phyloP scores from a whole-genome alignment of 2,888 invertebrate species.

The Yponomeuta sedellus region DNA sequence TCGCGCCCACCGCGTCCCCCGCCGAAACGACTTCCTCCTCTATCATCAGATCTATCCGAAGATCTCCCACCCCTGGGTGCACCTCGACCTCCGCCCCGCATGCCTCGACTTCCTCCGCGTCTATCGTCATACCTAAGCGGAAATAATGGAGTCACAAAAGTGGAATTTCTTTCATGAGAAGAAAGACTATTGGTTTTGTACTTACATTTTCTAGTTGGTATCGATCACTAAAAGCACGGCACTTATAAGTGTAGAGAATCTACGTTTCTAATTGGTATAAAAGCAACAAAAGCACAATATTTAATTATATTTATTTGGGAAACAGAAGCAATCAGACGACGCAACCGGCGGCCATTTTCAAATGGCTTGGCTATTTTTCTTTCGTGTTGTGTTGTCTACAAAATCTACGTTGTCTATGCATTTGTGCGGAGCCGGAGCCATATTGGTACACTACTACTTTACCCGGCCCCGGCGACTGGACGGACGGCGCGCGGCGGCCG shows the following conservation, averaged over 20 bases:
- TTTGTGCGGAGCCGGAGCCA: too few species aligned
- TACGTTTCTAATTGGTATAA: not conserved
- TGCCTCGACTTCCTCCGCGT: slow-evolving; percentile 65
- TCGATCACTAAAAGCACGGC: not conserved
- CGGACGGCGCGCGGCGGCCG: too few species aligned
- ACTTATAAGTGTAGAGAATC: not conserved
- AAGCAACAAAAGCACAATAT: not conserved
- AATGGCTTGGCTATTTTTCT: not conserved
- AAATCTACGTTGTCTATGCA: too few species aligned
- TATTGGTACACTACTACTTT: too few species aligned
- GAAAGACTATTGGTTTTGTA: not conserved
- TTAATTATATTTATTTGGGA: not conserved
- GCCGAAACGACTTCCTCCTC: slow-evolving; percentile 24
- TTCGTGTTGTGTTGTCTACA: not conserved
- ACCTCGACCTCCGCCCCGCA: slow-evolving; percentile 62
- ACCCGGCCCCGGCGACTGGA: too few species aligned
- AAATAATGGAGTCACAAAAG: slow-evolving; percentile 16
- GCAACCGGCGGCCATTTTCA: not conserved
- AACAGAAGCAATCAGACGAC: not conserved
- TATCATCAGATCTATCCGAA: slow-evolving; percentile 41
- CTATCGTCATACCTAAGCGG: slow-evolving; percentile 70
- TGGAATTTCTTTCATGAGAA: not conserved
- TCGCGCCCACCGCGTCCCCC: slow-evolving; percentile 42
- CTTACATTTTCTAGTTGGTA: not conserved
- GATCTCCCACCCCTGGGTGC: slow-evolving; percentile 57